Evolutionary conservation across 1,140 invertebrate genomes (phyloP), one percentile per base, ranked within the genome.

Genomic region (Andricus grossulariae): DNA sequence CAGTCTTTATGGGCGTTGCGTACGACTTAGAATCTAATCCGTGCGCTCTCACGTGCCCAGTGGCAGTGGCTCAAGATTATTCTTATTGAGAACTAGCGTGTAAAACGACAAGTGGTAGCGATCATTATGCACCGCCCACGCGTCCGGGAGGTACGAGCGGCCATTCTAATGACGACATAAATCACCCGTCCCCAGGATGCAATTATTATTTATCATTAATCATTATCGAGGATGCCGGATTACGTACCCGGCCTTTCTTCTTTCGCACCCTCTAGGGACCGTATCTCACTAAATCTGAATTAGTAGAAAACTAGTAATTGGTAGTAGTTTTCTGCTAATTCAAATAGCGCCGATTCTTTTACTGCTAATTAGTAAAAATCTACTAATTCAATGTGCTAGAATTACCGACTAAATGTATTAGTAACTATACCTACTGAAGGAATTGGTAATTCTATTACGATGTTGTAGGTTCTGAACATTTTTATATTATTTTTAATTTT

Each of bases 161-260:
- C 79, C 80, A 82, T 83, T 86, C 84, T 85, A 88, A 88, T 86
- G 84, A 84, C 77, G 74, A 79, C 79, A 87, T 88, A 87, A 88
- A 88, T 88, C 82, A 88, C 54, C 45, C 71, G 75, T 70, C 57
- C 50, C 72, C 79, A 83, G 82, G 83, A 85, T 82, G 82, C 83
- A 85, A 83, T 88, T 85, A 87, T 88, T 86, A 85, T 84, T 88
- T 85, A 87, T 88, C 87, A 85, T 87, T 80, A 87, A 87, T 88
- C 87, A 85, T 87, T 80, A 87, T 87, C 85, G 83, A 79, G 79
- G 76, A 57, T 72, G 50, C 72, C 66, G 57, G 54, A 71, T 57
- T 49, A 15, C 2, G 12, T 50, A 70, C 45, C 16, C 21, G 45
- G 25, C 6, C 21, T 45, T 70, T 52, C 51, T 16, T 13, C 16